Base-by-base conservation (phyloP, 2,888 invertebrate genomes). In the Cheilosia scutellata region DNA sequence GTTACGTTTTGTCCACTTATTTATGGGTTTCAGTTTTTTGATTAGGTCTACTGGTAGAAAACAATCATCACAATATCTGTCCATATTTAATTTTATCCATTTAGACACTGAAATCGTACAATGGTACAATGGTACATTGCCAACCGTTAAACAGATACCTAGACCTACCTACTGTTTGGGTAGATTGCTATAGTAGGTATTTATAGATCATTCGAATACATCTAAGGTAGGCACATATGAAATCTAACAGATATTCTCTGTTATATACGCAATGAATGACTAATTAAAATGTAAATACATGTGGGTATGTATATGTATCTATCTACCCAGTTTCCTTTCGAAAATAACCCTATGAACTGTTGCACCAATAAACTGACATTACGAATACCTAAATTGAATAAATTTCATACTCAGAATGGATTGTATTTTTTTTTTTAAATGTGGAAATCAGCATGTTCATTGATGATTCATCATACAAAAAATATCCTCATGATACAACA, bases 221-320 rank as follows among this genome's bases (percentile, higher is more conserved):
- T 16, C 40, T 7, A 40, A 9, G 11, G 37, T n/a, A 4, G 40
- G 29, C 5, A 53, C 5, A n/a, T 9, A 16, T 53, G 9, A 16
- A 29, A n/a, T 44, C 37, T 16, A 62, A 62, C 44, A n/a, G n/a
- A n/a, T n/a, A n/a, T n/a, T n/a, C n/a, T n/a, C n/a, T n/a, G n/a
- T n/a, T n/a, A n/a, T n/a, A n/a, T n/a, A n/a, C 16, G 3, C 42
- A 55, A 42, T 57, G 44, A 44, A 58, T 7, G 42, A 2, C 31
- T 57, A 58, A 70, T 70, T 70, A 70, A 70, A 25, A 57, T 5
- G 25, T 57, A 57, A 57, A n/a, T n/a, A n/a, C n/a, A n/a, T n/a
- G n/a, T n/a, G n/a, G 47, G 9, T 2, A 37, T 3, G 11, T 4
- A 11, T 3, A 11, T 11, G 0, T 9, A 37, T 11, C 37, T 11